Evolutionary conservation across 2,797 vertebrate species (phyloP).

Genomic region (Halcyon badia): DNA sequence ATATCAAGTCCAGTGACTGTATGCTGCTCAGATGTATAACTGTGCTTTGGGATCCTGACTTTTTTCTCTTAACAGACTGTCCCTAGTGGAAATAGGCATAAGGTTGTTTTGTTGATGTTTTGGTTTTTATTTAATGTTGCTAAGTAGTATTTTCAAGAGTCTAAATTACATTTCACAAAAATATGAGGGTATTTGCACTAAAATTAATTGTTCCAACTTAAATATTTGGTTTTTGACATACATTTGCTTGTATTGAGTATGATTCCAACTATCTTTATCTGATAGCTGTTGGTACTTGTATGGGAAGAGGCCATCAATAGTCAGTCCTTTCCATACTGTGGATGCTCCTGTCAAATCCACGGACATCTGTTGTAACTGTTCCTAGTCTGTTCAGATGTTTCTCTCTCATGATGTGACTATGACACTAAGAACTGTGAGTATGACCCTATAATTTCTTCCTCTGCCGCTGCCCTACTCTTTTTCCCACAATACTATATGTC

Average conservation of each 20-base stretch:
- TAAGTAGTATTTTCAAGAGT: not conserved
- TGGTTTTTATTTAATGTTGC: not conserved
- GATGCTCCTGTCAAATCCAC: not conserved
- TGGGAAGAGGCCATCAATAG: not conserved
- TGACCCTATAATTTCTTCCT: not conserved
- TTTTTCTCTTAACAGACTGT: not conserved
- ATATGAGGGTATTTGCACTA: not conserved
- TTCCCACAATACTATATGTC: not conserved
- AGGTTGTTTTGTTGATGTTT: no score
- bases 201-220: not conserved
- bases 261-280: not conserved
- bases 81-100: not conserved
- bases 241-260: not conserved
- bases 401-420: not conserved
- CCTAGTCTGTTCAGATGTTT: not conserved
- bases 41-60: not conserved
- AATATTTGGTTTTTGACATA: not conserved
- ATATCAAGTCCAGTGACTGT: not conserved
- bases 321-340: not conserved
- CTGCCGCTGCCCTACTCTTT: not conserved
- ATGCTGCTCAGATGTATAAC: not conserved
- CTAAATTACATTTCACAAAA: not conserved
- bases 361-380: not conserved
- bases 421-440: not conserved
- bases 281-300: not conserved